Base-by-base conservation (phyloP, 2,888 invertebrate species). In the Tenthredo mesomela region DNA sequence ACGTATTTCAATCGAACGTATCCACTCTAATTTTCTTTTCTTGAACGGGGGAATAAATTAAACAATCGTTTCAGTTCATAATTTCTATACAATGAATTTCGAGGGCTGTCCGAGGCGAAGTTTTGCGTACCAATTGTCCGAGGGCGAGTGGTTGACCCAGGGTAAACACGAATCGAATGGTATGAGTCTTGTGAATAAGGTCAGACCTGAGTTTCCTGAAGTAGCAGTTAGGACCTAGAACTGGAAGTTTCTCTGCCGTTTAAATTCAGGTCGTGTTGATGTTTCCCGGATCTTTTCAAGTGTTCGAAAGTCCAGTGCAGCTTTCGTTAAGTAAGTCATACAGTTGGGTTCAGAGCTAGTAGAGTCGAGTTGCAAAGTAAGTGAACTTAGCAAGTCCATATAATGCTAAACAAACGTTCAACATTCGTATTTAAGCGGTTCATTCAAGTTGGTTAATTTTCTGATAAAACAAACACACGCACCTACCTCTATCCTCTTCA, bases 381-480 rank as follows among this genome's bases (percentile, higher is more conserved):
- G 61, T 70, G 21, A 40, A 43, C 21, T 73, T 73, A 9, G 43
- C 43, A 15, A 37, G n/a, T 3, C 73, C 40, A 43, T 33, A n/a
- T 71, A 43, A 21, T 25, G n/a, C 43, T n/a, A 43, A 43, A 43
- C 18, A 67, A 67, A 67, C 12, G 67, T 67, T 33, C 15, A 15
- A 12, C 67, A 18, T 18, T 67, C 33, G 33, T 33, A 12, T 40
- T 12, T 40, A 43, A 43, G 5, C 21, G 43, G 73, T 73, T 73
- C 43, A n/a, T 73, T 40, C 43, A 21, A 73, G 73, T 9, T 73
- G 67, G 33, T 40, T 43, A 73, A 73, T 43, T 73, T 73, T 67
- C 29, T 15, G 5, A 6, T 33, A 18, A 18, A 67, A 67, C 67
- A 67, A 67, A 67, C 33, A 15, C 67, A 33, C 33, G 6, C 33